Evolutionary conservation across 2,797 vertebrate genomes (phyloP).

Genomic region (Gambelia wislizenii): DNA sequence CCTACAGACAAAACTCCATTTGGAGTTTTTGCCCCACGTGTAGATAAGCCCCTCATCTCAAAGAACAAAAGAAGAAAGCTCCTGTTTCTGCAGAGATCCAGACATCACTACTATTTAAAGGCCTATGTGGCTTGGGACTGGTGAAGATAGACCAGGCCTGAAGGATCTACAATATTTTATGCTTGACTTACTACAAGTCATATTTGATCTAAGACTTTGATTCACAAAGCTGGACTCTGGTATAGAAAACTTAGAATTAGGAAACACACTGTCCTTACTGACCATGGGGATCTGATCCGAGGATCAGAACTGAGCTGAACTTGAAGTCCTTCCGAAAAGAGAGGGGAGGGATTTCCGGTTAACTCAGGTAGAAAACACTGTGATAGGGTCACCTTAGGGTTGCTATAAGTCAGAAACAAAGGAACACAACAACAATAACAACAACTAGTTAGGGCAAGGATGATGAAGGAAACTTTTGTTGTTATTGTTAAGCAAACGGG

Average conservation of each 20-base stretch:
- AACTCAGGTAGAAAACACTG: too few species aligned
- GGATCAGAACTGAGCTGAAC: not conserved
- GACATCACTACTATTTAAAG: not conserved
- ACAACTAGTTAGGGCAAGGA: too few species aligned
- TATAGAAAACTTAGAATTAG: not conserved
- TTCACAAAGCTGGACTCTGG: not conserved
- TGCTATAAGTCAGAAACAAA: too few species aligned
- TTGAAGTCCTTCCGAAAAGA: not conserved
- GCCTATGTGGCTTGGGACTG: not conserved
- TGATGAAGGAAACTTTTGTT: too few species aligned
- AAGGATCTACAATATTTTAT: not conserved
- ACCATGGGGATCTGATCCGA: not conserved
- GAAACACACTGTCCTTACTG: not conserved
- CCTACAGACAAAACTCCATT: too few species aligned
- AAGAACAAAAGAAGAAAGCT: not conserved
- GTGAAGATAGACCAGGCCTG: not conserved
- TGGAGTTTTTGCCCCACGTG: too few species aligned
- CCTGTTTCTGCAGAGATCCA: not conserved
- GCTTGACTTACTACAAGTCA: not conserved
- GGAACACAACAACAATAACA: too few species aligned
- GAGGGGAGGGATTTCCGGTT: not conserved
- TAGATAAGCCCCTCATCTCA: too few species aligned
- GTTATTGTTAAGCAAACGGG: not conserved
- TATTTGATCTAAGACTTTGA: not conserved
- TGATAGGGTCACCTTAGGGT: too few species aligned